A percentile compares a stretch with the other conserved stretches of the same genome.
Conservation (phyloP, 2,113 vertebrate genomes). For the Lampris megalopsis region DNA sequence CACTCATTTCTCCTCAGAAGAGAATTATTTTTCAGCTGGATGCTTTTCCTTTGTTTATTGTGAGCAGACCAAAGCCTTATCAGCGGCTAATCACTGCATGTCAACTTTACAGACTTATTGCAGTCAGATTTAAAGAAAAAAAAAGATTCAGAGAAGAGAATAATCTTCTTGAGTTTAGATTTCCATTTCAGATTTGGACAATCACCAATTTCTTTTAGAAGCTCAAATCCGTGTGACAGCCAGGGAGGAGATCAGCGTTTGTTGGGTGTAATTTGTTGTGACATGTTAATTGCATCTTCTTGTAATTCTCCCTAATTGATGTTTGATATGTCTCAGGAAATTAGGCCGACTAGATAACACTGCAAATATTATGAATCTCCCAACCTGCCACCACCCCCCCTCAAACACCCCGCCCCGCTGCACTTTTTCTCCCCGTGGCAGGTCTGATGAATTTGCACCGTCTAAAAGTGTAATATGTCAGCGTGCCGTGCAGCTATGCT, state of each 20-base stretch:
- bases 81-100: constrained; percentile 72
- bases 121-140: constrained; percentile 39
- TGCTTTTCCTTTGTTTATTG: constrained; percentile 74
- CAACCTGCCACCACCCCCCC: constrained; percentile 6
- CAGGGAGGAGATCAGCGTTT: constrained; percentile 68
- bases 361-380: constrained; percentile 70
- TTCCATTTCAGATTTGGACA: constrained; percentile 73
- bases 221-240: constrained; percentile 60
- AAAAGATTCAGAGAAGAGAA: constrained; percentile 47
- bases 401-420: too few relatives aligned
- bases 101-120: constrained; percentile 65
- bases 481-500: constrained; percentile 50
- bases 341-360: constrained; percentile 78
- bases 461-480: constrained; percentile 66
- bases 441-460: constrained; percentile 70
- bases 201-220: constrained; percentile 62
- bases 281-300: constrained; percentile 78
- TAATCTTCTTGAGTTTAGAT: constrained; percentile 67
- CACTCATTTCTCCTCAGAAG: constrained; percentile 66
- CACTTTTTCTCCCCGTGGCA: constrained; percentile 56
- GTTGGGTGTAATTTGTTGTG: constrained; percentile 77
- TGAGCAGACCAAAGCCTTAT: constrained; percentile 70
- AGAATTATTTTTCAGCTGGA: constrained; percentile 70
- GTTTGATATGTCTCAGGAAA: constrained; percentile 79
- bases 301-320: constrained; percentile 81